Base-by-base conservation (phyloP, 64 coral and sea anemone genomes). In the Stichodactyla helianthus region DNA sequence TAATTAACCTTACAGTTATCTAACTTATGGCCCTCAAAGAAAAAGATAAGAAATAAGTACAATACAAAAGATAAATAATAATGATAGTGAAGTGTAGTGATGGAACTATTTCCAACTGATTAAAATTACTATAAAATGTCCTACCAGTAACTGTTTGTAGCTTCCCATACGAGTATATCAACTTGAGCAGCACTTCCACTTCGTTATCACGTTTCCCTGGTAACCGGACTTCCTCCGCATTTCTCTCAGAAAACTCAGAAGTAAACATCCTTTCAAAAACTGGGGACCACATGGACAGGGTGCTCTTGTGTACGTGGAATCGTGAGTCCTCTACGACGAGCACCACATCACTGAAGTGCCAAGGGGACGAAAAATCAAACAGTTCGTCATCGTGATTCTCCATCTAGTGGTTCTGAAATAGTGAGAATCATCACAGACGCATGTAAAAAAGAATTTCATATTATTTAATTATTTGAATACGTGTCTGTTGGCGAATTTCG, bases 211-310 rank as follows among this genome's bases (percentile, higher is more conserved):
- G 85, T 91, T 91, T 91, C 35, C 89, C 89, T 28, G 89, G 84
- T 55, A 91, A 82, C 51, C 59, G 12, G 27, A 91, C 86, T 84
- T 91, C 89, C 56, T 91, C 25, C 0, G 89, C 89, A 28, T 78
- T 77, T 65, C 23, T 91, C 84, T 91, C 89, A 9, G 59, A 58
- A 54, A 91, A 91, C 22, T 25, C 84, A n/a, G 89, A 86, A n/a
- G 89, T 91, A 28, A 91, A 86, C 89, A 91, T 91, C 79, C 61
- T 86, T 82, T 91, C 89, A 28, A 91, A 91, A 7, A 91, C 89
- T 53, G 89, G 89, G 53, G 89, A 91, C 89, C 89, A 91, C 61
- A 91, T 91, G 17, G 89, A 91, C 16, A 91, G n/a, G 59, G 84
- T 91, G 84, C 89, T 87, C 55, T 65, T 86, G 77, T 91, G 89